phyloP scores from a whole-genome alignment of 1,140 invertebrate genomes.

The Drosophila nigrodunni region DNA sequence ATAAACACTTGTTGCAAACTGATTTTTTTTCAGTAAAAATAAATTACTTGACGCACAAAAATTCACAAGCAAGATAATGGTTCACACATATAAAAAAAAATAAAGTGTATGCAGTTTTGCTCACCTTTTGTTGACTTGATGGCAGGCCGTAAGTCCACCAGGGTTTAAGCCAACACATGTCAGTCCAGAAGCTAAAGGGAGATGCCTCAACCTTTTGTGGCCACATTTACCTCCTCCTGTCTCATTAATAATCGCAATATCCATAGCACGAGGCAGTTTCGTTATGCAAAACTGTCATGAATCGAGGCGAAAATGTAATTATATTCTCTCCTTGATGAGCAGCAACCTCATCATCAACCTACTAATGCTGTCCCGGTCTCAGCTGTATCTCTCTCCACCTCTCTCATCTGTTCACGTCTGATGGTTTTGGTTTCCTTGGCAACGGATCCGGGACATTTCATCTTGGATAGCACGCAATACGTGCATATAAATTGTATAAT shows the following conservation, averaged over 20 bases:
- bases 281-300: constrained; percentile 78
- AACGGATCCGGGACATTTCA: constrained; percentile 61
- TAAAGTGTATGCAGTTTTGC: background rate
- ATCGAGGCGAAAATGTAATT: constrained; percentile 79
- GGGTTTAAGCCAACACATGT: constrained; percentile 14
- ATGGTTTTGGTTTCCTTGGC: constrained; percentile 4
- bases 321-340: constrained; percentile 78
- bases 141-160: constrained; percentile 2
- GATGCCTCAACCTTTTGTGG: constrained; percentile 46
- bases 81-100: no score
- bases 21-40: no score
- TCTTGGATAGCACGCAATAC: constrained; percentile 68
- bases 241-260: constrained; percentile 76
- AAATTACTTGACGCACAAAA: no score
- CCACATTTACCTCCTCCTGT: constrained; percentile 29
- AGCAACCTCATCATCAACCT: constrained; percentile 36
- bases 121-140: constrained; percentile 6
- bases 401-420: background rate
- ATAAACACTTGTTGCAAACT: no score
- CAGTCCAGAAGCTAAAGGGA: background rate
- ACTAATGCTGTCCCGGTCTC: background rate
- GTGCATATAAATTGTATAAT: constrained; percentile 80
- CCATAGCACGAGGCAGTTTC: constrained; percentile 51
- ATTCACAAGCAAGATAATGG: no score
- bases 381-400: background rate